Base-by-base conservation (phyloP, 2,797 vertebrate species). In the Myotis vivesi region DNA sequence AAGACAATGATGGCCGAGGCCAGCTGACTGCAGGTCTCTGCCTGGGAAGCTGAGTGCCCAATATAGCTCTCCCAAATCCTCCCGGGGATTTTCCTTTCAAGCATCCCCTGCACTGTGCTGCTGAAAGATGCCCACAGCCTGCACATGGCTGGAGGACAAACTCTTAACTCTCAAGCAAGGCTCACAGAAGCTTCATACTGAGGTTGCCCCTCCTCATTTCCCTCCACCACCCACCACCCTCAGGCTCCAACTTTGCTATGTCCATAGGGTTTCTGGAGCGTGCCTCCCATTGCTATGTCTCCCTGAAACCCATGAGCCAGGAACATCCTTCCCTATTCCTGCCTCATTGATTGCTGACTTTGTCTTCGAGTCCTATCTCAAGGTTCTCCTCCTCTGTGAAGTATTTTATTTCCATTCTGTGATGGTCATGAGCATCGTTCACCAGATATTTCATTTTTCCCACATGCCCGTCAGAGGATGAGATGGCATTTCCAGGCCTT, bases 31-130 rank as follows among this genome's bases (percentile, higher is more conserved):
- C 87, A 88, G 95, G 86, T 46, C 96, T 93, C 76, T 88, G 96
- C 90, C 92, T 92, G 66, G 33, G 93, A 92, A 97, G 92, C 85
- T 0, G 5, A 90, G 64, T 30, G 88, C 96, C 93, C 82, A 11
- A 96, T 94, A 95, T 92, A 96, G 94, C 94, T 97, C 90, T 96
- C 77, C 93, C 64, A 71, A 84, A 81, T 44, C 93, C 96, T 95
- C 94, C 88, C 0, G 51, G 95, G 94, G 30, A 71, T 94, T 97
- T 95, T 69, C 25, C 92, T 96, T 96, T 93, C 91, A 91, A 96
- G 89, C 94, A 82, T 79, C 41, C 79, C 87, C 25, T 28, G 73
- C 20, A 6, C 79, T 46, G 51, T 73, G 79, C 23, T 53, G 68
- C 81, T 46, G 73, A 93, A 49, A 66, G 73, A 86, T 7, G 68